Evolutionary conservation across 2,888 invertebrate species (phyloP), one percentile per base, ranked within the genome.

Genomic region (Athalia rosae): DNA sequence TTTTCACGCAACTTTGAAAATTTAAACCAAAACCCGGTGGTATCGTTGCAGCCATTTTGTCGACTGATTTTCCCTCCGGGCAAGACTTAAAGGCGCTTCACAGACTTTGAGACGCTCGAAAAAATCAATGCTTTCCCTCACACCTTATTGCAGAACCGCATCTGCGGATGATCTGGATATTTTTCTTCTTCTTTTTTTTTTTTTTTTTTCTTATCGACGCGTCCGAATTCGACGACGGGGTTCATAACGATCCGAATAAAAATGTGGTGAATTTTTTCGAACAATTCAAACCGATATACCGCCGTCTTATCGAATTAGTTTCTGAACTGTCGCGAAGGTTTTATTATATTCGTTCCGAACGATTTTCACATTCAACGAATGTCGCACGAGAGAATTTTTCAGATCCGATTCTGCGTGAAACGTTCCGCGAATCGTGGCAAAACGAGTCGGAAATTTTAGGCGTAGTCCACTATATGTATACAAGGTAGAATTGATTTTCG

Each of bases 41-140:
- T 71, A 56, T 58, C 58, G 56, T 41, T 58, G 71, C 71, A 71
- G 71, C 71, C 71, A 71, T 71, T 71, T 71, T 58, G 56, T 71
- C 45, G 45, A 71, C 81, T 79, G 77, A 64, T 71, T 74, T 64
- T 63, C 71, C 81, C 79, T 7, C 47, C 41, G 28, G 28, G 28
- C 15, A 41, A 41, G 66, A 47, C 76, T 63, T 28, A 47, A 48
- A 71, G 73, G 56, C 73, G 59, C 73, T 28, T 58, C 58, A 15
- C 50, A 50, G n/a, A 56, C 50, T 67, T 67, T 28, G 28, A 48
- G 67, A 61, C 69, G 74, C 63, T 62, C 76, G 69, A 48, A 53
- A 28, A 71, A 76, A 81, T 79, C 81, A 79, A 79, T 81, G 58
- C 62, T 59, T 53, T 43, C 62, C 67, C 59, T 66, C 77, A 66